These are phyloP conservation scores for Eustalomyia histrio DNA, from an alignment of 2,888 invertebrate genomes.

Conservation along the genomic window DNA sequence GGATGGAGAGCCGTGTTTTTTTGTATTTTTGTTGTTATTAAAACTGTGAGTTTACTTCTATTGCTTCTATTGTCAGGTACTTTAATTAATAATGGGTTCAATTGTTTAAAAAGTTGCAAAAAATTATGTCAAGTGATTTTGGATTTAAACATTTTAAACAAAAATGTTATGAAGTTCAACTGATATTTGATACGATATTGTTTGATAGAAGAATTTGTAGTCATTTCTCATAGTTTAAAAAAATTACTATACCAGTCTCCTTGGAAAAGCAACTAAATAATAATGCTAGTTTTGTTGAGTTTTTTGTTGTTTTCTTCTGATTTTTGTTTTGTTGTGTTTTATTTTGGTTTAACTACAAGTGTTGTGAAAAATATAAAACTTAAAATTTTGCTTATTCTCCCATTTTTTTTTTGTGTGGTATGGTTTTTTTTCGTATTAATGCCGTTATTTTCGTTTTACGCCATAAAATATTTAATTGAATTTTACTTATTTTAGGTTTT, in stretches of 20 bases:
- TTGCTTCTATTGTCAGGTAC: conserved; percentile 69
- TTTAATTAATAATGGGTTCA: conserved; percentile 57
- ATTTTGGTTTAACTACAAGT: not conserved
- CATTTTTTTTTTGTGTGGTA: conserved; percentile 33
- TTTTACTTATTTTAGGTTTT: not conserved
- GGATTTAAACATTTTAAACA: not conserved
- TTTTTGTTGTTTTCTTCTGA: too few species aligned
- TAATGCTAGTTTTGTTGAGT: not conserved
- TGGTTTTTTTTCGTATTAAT: conserved; percentile 17
- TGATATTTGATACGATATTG: not conserved
- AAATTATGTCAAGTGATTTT: not conserved
- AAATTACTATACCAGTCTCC: conserved; percentile 32
- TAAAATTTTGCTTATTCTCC: conserved; percentile 12
- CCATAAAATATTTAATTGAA: conserved; percentile 30
- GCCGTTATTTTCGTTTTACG: conserved; percentile 31
- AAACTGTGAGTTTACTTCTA: conserved; percentile 33
- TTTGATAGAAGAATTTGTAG: conserved; percentile 1
- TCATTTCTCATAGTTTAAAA: not conserved
- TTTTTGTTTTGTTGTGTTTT: not conserved
- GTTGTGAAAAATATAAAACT: not conserved
- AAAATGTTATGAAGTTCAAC: not conserved
- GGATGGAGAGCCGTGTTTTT: not conserved
- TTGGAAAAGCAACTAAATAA: conserved; percentile 14
- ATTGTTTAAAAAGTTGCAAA: conserved; percentile 8
- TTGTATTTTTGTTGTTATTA: not conserved